Conservation (phyloP, 2,113 vertebrate genomes). For the Neolamprologus caudopunctatus region DNA sequence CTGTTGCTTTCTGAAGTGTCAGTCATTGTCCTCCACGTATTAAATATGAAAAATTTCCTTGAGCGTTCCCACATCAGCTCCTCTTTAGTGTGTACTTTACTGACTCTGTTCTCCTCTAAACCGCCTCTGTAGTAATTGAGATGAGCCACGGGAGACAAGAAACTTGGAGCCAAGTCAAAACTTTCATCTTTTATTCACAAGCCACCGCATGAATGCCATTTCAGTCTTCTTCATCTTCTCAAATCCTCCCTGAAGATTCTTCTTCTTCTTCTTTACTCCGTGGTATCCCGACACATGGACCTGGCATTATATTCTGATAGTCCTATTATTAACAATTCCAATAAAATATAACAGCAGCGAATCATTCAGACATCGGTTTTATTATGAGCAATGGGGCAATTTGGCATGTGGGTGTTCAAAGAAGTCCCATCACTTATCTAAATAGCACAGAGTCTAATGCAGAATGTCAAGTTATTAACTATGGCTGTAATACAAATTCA, state of each 20-base stretch:
- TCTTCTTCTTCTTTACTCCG: background rate
- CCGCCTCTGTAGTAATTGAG: conserved; percentile 16
- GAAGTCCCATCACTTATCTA: conserved; percentile 62
- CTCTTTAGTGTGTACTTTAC: background rate
- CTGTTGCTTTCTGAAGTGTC: background rate
- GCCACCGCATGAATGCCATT: background rate
- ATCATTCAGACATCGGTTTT: conserved; percentile 37
- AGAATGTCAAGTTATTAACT: conserved; percentile 66
- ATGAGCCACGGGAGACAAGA: conserved; percentile 19
- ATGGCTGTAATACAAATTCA: conserved; percentile 49
- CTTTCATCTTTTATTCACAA: conserved; percentile 55
- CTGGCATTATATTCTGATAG: background rate
- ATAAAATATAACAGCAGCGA: conserved; percentile 36
- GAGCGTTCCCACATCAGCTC: background rate
- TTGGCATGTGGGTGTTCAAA: conserved; percentile 52
- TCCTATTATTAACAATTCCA: conserved; percentile 63
- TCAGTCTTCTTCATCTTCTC: conserved; percentile 1
- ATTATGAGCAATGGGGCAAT: conserved; percentile 66
- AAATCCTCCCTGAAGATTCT: background rate
- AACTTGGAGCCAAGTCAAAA: conserved; percentile 43
- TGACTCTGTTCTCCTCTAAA: conserved; percentile 7
- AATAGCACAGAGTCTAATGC: conserved; percentile 29
- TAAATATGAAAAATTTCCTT: conserved; percentile 2
- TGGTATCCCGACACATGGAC: background rate
- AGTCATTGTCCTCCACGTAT: conserved; percentile 6